Conservation (phyloP, 2,113 vertebrate genomes). For the Pygoscelis adeliae region DNA sequence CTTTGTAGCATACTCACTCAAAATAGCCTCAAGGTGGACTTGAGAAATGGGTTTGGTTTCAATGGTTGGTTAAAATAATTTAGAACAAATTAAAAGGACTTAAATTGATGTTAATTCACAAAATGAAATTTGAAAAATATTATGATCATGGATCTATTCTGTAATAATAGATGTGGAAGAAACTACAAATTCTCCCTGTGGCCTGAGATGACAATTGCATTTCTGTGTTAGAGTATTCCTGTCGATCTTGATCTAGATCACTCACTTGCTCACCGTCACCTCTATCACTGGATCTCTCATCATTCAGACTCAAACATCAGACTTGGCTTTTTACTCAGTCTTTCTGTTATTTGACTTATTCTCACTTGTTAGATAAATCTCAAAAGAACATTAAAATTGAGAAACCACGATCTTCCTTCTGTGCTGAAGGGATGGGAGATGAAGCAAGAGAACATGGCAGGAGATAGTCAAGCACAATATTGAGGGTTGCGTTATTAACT, state of each 20-base stretch:
- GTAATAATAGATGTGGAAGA: background rate
- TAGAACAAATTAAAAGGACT: background rate
- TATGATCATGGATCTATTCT: background rate
- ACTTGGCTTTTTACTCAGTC: background rate
- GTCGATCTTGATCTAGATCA: background rate
- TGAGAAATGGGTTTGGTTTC: background rate
- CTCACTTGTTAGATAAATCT: background rate
- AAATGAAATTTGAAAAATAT: background rate
- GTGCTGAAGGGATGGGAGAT: background rate
- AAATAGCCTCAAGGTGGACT: background rate
- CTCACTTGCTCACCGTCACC: background rate
- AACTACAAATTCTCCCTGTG: background rate
- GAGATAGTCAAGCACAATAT: background rate
- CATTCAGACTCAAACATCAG: background rate
- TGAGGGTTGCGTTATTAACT: fast-evolving
- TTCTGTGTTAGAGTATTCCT: background rate
- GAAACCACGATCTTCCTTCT: background rate
- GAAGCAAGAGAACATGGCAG: background rate
- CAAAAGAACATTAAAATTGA: fast-evolving
- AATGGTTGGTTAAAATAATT: background rate
- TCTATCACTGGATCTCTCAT: background rate
- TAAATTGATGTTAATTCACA: background rate
- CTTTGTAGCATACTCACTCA: background rate
- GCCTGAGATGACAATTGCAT: background rate
- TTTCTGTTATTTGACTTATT: background rate